Evolutionary conservation across 1,140 invertebrate species (phyloP).

Genomic region (Lordiphosa mommai): DNA sequence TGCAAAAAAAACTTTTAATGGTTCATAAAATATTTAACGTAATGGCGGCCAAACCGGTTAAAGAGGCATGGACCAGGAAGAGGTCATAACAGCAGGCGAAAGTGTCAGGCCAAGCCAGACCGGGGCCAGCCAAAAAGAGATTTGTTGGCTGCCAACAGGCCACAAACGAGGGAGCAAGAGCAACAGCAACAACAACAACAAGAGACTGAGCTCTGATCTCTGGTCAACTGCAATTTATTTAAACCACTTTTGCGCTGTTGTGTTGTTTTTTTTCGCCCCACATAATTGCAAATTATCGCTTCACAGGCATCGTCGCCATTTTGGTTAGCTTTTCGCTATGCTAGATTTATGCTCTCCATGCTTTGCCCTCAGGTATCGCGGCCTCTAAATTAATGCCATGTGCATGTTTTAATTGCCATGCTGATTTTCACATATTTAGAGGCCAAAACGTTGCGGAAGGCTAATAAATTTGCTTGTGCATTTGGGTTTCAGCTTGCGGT

Average conservation of each 20-base stretch:
- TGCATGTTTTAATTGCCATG: constrained; percentile 69
- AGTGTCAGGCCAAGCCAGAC: constrained; percentile 12
- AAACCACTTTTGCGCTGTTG: constrained; percentile 32
- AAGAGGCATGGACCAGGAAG: constrained; percentile 56
- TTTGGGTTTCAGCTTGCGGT: constrained; percentile 10
- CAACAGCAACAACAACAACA: constrained; percentile 35
- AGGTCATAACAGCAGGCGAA: constrained; percentile 36
- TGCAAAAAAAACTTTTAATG: constrained; percentile 77
- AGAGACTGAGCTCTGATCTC: constrained; percentile 22
- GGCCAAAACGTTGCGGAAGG: constrained; percentile 4
- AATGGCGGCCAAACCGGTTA: constrained; percentile 66
- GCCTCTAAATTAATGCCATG: constrained; percentile 67
- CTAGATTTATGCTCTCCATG: constrained; percentile 20
- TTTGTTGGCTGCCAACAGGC: constrained; percentile 68
- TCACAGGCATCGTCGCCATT: constrained; percentile 45
- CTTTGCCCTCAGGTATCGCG: constrained; percentile 52
- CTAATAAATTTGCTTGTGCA: constrained; percentile 41
- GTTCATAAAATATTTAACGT: constrained; percentile 78
- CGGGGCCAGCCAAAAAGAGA: constrained; percentile 39
- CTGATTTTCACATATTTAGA: constrained; percentile 59
- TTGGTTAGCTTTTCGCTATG: constrained; percentile 42
- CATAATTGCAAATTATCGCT: constrained; percentile 72
- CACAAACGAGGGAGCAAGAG: constrained; percentile 48
- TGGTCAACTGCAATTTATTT: constrained; percentile 53
- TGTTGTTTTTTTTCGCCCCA: constrained; percentile 22